phyloP scores from a whole-genome alignment of 1,140 invertebrate species.

The Cyphomyrmex costatus region DNA sequence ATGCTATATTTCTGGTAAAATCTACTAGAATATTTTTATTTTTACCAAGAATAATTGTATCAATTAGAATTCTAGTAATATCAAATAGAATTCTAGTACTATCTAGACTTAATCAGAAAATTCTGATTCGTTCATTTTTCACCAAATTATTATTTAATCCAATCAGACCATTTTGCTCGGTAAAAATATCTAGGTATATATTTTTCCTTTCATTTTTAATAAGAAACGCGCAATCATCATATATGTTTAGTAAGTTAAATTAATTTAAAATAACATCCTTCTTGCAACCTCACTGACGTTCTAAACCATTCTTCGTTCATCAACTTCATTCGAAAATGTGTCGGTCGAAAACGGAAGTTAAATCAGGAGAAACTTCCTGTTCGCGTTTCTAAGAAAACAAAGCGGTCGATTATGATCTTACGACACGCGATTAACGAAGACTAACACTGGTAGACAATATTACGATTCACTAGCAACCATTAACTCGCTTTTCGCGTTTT shows the following conservation, averaged over 20 bases:
- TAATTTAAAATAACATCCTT: background rate
- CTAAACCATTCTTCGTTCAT: slow-evolving; percentile 8
- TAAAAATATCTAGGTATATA: background rate
- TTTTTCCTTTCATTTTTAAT: slow-evolving; percentile 1
- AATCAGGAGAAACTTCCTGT: slow-evolving; percentile 22
- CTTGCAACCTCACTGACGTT: background rate
- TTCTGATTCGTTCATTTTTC: too few relatives aligned
- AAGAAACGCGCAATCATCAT: background rate
- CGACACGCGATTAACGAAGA: slow-evolving; percentile 19
- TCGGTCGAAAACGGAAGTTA: slow-evolving; percentile 6
- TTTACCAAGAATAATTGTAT: too few relatives aligned
- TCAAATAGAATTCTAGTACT: too few relatives aligned
- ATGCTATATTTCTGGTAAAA: too few relatives aligned
- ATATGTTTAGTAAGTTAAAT: background rate
- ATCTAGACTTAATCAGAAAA: too few relatives aligned
- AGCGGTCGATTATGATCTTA: slow-evolving; percentile 24
- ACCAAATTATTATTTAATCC: too few relatives aligned
- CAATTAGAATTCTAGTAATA: too few relatives aligned
- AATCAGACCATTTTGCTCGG: too few relatives aligned
- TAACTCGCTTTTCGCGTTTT: background rate
- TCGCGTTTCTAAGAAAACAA: slow-evolving; percentile 23
- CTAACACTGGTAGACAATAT: slow-evolving; percentile 10
- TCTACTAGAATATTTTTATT: too few relatives aligned
- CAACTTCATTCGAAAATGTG: background rate
- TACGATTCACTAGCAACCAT: background rate